Evolutionary conservation across 2,113 vertebrate species (phyloP), one percentile per base, ranked within the genome.

Genomic region (Mastomys natalensis): DNA sequence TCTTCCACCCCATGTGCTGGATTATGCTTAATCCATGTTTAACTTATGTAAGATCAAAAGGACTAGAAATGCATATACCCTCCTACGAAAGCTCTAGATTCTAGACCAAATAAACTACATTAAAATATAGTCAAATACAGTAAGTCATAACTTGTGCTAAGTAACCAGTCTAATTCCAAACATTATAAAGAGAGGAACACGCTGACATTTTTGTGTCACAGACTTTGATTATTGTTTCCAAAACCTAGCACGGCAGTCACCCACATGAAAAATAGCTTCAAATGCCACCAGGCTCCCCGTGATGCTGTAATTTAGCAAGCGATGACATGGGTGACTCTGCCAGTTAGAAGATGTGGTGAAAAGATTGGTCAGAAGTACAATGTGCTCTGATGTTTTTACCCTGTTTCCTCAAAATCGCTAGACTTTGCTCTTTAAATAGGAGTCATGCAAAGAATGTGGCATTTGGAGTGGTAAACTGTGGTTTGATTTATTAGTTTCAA

Each of bases 291-390:
- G 19, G 15, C 6, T 80, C 53, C 48, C 26, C 3, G 3, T 40
- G 74, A 58, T 82, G 1, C 26, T 88, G 62, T 90, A 80, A 95
- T 85, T 95, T 93, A 95, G 64, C 87, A 90, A 72, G 78, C 48
- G 66, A 62, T 88, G 58, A 87, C 78, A 74, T 53, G 87, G 51
- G 26, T 64, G 62, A 91, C 70, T 90, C 70, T 93, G 1, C 55
- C 60, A 94, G 53, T 89, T 62, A 95, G 78, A 93, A 87, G 96
- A 87, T 62, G 21, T 87, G 84, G 94, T 95, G 87, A 96, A 93
- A 96, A 94, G 73, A 91, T 26, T 89, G 45, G 60, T 73, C 82
- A 77, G 66, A 94, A 95, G 93, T 85, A 88, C 53, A 77, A 2
- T 53, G 34, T 94, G 31, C 76, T 91, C 48, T 34, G 3, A 53